Evolutionary conservation across 1,140 invertebrate genomes (phyloP).

Genomic region (Hormaphis cornu): DNA sequence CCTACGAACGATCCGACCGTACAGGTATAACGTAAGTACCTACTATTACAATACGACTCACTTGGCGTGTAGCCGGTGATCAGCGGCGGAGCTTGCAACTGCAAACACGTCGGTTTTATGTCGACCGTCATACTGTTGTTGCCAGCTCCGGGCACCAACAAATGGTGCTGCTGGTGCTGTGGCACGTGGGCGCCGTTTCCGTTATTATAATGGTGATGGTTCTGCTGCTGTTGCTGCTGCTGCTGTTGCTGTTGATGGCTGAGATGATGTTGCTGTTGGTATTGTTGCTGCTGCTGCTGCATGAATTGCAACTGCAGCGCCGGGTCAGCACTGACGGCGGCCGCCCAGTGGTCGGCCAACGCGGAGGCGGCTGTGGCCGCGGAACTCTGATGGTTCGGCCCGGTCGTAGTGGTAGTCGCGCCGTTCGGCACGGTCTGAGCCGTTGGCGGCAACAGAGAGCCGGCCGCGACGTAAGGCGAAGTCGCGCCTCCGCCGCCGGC

Average conservation of each 20-base stretch:
- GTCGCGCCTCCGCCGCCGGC: not conserved
- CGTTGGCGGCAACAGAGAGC: not conserved
- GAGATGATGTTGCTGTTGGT: not conserved
- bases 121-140: not conserved
- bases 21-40: too few species aligned
- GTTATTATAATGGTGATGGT: not conserved
- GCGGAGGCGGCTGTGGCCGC: not conserved
- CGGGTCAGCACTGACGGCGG: not conserved
- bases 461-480: not conserved
- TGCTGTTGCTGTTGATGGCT: not conserved
- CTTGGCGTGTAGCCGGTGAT: constrained; percentile 4
- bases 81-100: not conserved
- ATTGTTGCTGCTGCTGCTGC: constrained; percentile 8
- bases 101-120: constrained; percentile 1
- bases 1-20: not conserved
- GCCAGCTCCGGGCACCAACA: not conserved
- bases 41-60: too few species aligned
- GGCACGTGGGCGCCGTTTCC: not conserved
- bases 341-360: not conserved
- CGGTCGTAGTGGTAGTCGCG: not conserved
- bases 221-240: not conserved
- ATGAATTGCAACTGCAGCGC: constrained; percentile 1
- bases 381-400: not conserved
- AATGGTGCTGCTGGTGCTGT: not conserved
- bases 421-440: constrained; percentile 17